A percentile compares a stretch with the other conserved stretches of the same genome.
Conservation (phyloP, 2,888 invertebrate genomes). For the Achlya flavicornis region DNA sequence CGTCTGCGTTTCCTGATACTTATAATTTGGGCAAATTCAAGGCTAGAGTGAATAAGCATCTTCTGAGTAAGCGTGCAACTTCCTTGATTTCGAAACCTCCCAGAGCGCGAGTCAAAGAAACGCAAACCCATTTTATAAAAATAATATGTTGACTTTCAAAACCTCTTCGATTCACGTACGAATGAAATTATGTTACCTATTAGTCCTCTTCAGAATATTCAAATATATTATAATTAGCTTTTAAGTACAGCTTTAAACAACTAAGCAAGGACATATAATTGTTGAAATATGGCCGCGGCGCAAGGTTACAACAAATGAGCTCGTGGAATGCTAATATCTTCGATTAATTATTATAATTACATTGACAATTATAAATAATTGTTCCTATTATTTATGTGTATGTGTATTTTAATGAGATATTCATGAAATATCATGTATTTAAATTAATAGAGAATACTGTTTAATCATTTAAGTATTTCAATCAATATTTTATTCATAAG, state of each 20-base stretch:
- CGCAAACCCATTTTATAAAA: too few species aligned
- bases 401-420: neutral
- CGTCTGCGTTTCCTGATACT: too few species aligned
- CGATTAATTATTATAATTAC: neutral
- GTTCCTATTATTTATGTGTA: neutral
- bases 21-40: too few species aligned
- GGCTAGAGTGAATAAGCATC: too few species aligned
- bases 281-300: neutral
- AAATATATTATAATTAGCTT: conserved; percentile 1
- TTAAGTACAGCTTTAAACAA: neutral
- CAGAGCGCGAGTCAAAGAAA: too few species aligned
- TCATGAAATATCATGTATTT: neutral
- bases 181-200: neutral
- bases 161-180: neutral
- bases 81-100: too few species aligned
- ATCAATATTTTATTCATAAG: neutral
- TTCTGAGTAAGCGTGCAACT: too few species aligned
- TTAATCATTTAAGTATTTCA: neutral
- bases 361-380: neutral
- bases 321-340: neutral
- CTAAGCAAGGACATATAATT: conserved; percentile 4
- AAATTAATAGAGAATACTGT: neutral
- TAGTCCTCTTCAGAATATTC: neutral
- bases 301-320: conserved; percentile 1
- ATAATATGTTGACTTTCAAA: too few species aligned